These are phyloP conservation scores for Drosophila pruinosa DNA, from an alignment of 1,140 invertebrate species.

Conservation along the genomic window DNA sequence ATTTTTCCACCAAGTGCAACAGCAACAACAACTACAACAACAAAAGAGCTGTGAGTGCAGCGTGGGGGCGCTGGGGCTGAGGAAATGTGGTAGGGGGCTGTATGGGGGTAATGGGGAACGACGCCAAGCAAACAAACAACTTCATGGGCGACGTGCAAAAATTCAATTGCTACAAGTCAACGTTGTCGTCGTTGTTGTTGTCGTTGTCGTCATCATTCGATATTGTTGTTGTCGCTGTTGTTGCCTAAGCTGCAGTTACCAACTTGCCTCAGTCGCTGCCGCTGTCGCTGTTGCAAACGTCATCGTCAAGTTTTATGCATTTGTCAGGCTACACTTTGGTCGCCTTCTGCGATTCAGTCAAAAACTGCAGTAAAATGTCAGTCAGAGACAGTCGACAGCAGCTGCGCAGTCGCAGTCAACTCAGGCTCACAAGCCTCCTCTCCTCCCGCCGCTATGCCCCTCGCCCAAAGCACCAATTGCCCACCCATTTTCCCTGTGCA, in stretches of 20 bases:
- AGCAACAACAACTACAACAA: constrained; percentile 43
- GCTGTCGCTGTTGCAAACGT: neutral
- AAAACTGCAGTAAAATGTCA: constrained; percentile 67
- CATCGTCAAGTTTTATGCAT: constrained; percentile 69
- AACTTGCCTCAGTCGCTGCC: neutral
- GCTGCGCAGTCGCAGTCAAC: constrained; percentile 10
- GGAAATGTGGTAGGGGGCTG: neutral
- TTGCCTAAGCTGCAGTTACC: constrained; percentile 8
- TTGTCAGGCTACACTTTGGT: constrained; percentile 73
- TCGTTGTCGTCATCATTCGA: constrained; percentile 31
- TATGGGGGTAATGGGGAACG: constrained; percentile 45
- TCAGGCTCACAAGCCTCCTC: constrained; percentile 11
- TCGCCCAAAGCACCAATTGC: neutral
- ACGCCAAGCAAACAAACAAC: constrained; percentile 79
- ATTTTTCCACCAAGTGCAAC: constrained; percentile 72
- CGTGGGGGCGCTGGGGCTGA: neutral
- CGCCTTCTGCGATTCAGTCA: constrained; percentile 47
- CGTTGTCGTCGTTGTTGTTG: constrained; percentile 36
- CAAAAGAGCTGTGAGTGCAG: constrained; percentile 10
- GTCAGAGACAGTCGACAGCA: no score
- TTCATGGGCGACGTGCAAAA: constrained; percentile 81
- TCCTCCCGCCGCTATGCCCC: neutral
- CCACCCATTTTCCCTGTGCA: constrained; percentile 32
- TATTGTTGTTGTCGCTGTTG: constrained; percentile 12
- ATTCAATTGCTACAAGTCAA: constrained; percentile 79